phyloP scores from a whole-genome alignment of 2,888 invertebrate genomes.

The Ethmia dodecea region DNA sequence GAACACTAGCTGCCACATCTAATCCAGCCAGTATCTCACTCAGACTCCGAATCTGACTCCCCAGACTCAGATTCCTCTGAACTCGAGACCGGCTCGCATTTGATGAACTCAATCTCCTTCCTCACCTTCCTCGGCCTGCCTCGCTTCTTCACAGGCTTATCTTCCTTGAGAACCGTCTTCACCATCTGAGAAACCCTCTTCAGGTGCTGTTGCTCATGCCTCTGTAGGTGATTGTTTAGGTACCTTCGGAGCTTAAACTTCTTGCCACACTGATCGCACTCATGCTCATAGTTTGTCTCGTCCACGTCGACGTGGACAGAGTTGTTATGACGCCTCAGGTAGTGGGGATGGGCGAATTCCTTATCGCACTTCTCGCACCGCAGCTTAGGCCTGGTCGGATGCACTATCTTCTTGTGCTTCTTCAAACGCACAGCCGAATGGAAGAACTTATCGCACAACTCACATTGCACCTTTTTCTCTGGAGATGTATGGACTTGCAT shows the following conservation, averaged over 20 bases:
- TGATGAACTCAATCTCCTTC: constrained; percentile 65
- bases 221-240: constrained; percentile 56
- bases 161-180: constrained; percentile 58
- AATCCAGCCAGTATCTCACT: no score
- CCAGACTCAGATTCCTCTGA: constrained; percentile 41
- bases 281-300: constrained; percentile 55
- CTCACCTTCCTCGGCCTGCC: constrained; percentile 36
- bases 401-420: constrained; percentile 67
- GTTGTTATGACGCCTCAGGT: constrained; percentile 53
- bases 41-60: constrained; percentile 30
- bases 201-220: constrained; percentile 66
- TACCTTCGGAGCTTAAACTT: constrained; percentile 66
- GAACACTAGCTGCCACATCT: no score
- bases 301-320: constrained; percentile 59
- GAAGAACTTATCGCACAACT: constrained; percentile 61
- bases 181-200: constrained; percentile 65
- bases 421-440: constrained; percentile 61
- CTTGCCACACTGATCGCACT: constrained; percentile 62
- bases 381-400: constrained; percentile 57
- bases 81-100: constrained; percentile 63
- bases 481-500: constrained; percentile 65
- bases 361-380: constrained; percentile 64
- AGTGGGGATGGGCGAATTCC: constrained; percentile 65
- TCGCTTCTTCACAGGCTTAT: constrained; percentile 28
- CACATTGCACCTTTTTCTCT: constrained; percentile 63